Conservation (phyloP, 2,113 vertebrate genomes). For the Patagioenas fasciata region DNA sequence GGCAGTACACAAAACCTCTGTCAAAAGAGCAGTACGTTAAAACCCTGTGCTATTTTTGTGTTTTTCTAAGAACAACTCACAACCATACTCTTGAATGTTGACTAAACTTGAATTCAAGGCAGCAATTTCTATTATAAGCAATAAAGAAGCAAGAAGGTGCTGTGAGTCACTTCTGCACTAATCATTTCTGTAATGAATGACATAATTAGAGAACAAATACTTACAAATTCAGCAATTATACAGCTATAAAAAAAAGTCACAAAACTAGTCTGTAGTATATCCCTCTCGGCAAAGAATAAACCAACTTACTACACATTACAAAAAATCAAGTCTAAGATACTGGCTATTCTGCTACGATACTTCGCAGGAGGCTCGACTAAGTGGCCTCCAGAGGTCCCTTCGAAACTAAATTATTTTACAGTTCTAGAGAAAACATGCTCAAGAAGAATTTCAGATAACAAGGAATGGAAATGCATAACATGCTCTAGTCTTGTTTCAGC, state of each 20-base stretch:
- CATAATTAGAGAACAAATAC: constrained; percentile 16
- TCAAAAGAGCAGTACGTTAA: background rate
- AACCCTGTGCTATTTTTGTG: background rate
- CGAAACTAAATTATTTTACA: background rate
- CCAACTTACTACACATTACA: background rate
- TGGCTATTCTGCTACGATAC: background rate
- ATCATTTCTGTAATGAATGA: background rate
- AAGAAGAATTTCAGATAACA: background rate
- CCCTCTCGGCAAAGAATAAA: background rate
- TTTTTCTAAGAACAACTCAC: background rate
- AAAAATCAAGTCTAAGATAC: background rate
- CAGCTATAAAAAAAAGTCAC: background rate
- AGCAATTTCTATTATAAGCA: background rate
- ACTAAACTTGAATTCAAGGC: background rate
- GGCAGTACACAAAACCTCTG: constrained; percentile 97
- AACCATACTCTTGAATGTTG: background rate
- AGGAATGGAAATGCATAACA: background rate
- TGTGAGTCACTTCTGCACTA: background rate
- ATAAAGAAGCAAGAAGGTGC: background rate
- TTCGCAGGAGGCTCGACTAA: background rate
- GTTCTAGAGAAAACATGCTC: background rate
- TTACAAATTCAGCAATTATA: background rate
- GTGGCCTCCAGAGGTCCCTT: background rate
- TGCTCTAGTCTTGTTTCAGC: background rate
- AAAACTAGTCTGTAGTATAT: background rate